Evolutionary conservation across 1,140 invertebrate genomes (phyloP).

Genomic region (Chironomus tepperi): DNA sequence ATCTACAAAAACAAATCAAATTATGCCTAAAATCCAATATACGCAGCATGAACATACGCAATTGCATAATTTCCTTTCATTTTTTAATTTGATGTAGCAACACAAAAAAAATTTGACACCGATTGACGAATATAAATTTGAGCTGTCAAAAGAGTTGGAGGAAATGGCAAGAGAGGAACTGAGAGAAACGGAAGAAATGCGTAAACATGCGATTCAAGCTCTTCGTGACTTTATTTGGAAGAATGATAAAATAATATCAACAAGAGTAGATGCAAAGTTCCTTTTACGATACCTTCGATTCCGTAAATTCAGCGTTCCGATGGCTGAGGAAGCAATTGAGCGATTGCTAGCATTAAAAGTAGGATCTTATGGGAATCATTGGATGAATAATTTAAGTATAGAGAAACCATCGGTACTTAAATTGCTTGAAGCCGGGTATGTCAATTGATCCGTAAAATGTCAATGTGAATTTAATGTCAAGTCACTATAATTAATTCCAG

Average conservation of each 20-base stretch:
- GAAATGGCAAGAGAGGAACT: constrained; percentile 57
- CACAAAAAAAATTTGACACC: constrained; percentile 38
- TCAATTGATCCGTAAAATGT: not conserved
- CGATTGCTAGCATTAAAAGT: constrained; percentile 72
- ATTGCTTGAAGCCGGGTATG: constrained; percentile 52
- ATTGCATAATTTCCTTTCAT: not conserved
- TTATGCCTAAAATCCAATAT: not conserved
- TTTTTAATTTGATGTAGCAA: not conserved
- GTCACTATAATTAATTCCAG: constrained; percentile 32
- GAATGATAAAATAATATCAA: constrained; percentile 51
- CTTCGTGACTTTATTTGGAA: constrained; percentile 61
- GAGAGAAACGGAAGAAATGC: constrained; percentile 53
- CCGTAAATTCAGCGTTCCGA: constrained; percentile 74
- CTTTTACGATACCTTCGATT: constrained; percentile 68
- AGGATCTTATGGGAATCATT: constrained; percentile 47
- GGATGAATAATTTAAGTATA: constrained; percentile 65
- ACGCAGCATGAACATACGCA: not conserved
- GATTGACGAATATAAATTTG: constrained; percentile 51
- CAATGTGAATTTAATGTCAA: not conserved
- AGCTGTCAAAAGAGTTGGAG: constrained; percentile 49
- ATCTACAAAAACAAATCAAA: too few relatives aligned
- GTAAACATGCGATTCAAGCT: constrained; percentile 55
- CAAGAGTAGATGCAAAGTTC: constrained; percentile 56
- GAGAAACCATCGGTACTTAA: constrained; percentile 58
- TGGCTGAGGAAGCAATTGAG: constrained; percentile 71